A percentile compares a stretch with the other conserved stretches of the same genome.
These are phyloP conservation scores for Ochlodes sylvanus DNA, from an alignment of 2,888 invertebrate species.

Conservation along the genomic window DNA sequence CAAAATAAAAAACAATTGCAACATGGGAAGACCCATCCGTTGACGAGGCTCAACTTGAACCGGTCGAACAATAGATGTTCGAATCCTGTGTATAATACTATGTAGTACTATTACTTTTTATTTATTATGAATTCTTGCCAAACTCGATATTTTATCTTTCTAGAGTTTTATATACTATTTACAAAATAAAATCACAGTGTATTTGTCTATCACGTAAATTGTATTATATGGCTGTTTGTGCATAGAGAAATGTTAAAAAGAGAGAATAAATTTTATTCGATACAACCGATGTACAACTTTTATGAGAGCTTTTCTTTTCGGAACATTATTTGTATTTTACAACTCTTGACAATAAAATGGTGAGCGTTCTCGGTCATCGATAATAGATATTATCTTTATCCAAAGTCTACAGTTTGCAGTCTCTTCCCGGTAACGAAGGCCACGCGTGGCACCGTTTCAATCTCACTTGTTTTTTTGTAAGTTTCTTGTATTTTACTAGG, in stretches of 20 bases:
- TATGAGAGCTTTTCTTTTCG: constrained; percentile 61
- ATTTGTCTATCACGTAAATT: constrained; percentile 79
- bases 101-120: constrained; percentile 88
- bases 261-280: constrained; percentile 73
- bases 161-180: constrained; percentile 84
- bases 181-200: constrained; percentile 82
- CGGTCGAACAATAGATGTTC: constrained; percentile 89
- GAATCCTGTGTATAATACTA: constrained; percentile 95
- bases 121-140: constrained; percentile 85
- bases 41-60: constrained; percentile 93
- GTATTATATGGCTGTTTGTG: constrained; percentile 80
- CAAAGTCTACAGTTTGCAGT: constrained; percentile 84
- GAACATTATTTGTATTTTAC: constrained; percentile 35
- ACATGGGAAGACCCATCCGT: constrained; percentile 96
- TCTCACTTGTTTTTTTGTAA: constrained; percentile 67
- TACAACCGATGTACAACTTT: constrained; percentile 83
- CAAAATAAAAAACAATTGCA: constrained; percentile 93
- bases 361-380: constrained; percentile 26
- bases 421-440: constrained; percentile 84
- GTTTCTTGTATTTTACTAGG: constrained; percentile 58
- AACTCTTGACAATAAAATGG: constrained; percentile 35
- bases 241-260: constrained; percentile 77
- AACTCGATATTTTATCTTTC: constrained; percentile 84
- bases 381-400: constrained; percentile 52
- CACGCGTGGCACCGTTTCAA: constrained; percentile 77